Evolutionary conservation across 2,888 invertebrate species (phyloP), one percentile per base, ranked within the genome.

Genomic region (Cataglyphis rosenhaueri): DNA sequence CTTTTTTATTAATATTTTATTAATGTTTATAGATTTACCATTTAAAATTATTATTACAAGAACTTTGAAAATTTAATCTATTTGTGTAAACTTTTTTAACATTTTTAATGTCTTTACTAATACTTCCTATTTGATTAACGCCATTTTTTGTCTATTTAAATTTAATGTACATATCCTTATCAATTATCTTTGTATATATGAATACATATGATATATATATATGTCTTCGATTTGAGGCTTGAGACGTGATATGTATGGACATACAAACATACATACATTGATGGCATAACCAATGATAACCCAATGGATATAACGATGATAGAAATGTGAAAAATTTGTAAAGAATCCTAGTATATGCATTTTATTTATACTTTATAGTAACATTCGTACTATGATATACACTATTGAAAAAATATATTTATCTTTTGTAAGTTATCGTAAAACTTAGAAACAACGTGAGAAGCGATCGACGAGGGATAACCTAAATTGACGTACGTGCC

Each of bases 391-490:
- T 52, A n/a, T 52, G 48, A 52, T 52, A 52, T 8, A 52, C 8
- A 52, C 8, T 52, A 29, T 18, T 18, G 1, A 29, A 48, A 29
- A 41, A 9, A 8, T 52, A 44, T 21, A 66, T 48, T 29, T 32
- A n/a, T 52, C n/a, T 12, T 18, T 48, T 68, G n/a, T 18, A 52
- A 52, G 10, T 68, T 52, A 35, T 32, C 52, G 52, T 21, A 29
- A 12, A 29, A 32, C 21, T 68, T 12, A 12, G 1, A 15, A n/a
- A 10, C 35, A 35, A 35, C 32, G 62, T 35, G 35, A 35, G n/a
- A n/a, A 32, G 32, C 61, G 32, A 18, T 48, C 18, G 71, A 38
- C 6, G 15, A 12, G 25, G 41, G 41, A 61, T 73, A 73, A 73
- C 59, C 59, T 73, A 41, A 25, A 0, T 18, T 18, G 52, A 25